A percentile compares a stretch with the other conserved stretches of the same genome.
These are phyloP conservation scores for human (Homo sapiens) DNA, from an alignment of 2,113 vertebrate genomes.

Conservation along the genomic window DNA sequence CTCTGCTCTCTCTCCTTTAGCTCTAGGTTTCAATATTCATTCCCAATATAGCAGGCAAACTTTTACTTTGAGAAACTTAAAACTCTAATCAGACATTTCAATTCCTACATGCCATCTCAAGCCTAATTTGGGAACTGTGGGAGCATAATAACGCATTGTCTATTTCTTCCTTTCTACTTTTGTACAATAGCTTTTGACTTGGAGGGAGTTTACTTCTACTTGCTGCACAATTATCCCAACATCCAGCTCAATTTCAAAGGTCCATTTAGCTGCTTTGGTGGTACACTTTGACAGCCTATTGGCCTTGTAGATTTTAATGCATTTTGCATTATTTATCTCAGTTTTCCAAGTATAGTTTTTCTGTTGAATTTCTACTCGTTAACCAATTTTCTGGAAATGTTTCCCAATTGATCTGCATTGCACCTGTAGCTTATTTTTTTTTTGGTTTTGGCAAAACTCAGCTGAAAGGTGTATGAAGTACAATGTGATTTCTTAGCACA, in stretches of 20 bases:
- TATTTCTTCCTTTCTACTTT: constrained; percentile 27
- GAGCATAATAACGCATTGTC: background rate
- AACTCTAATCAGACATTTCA: background rate
- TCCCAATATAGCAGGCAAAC: background rate
- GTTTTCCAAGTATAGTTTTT: background rate
- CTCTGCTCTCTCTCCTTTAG: background rate
- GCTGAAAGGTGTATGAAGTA: background rate
- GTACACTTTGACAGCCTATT: constrained; percentile 4
- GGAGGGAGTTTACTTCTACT: background rate
- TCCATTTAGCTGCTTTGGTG: background rate
- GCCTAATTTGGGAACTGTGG: constrained; percentile 20
- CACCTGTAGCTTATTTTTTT: constrained; percentile 51
- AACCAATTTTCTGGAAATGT: background rate
- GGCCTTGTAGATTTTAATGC: background rate
- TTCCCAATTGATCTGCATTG: background rate
- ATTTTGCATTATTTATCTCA: constrained; percentile 27
- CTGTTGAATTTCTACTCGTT: constrained; percentile 38
- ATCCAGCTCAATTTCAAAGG: constrained; percentile 30
- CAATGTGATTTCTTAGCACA: constrained; percentile 19
- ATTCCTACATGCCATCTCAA: constrained; percentile 37
- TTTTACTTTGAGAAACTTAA: constrained; percentile 27
- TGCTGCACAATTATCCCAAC: constrained; percentile 36
- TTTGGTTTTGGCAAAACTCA: constrained; percentile 1
- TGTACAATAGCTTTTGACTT: constrained; percentile 39
- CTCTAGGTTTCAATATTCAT: background rate